These are phyloP conservation scores for Choloepus hoffmanni DNA, from an alignment of 2,113 vertebrate genomes.

Conservation along the genomic window DNA sequence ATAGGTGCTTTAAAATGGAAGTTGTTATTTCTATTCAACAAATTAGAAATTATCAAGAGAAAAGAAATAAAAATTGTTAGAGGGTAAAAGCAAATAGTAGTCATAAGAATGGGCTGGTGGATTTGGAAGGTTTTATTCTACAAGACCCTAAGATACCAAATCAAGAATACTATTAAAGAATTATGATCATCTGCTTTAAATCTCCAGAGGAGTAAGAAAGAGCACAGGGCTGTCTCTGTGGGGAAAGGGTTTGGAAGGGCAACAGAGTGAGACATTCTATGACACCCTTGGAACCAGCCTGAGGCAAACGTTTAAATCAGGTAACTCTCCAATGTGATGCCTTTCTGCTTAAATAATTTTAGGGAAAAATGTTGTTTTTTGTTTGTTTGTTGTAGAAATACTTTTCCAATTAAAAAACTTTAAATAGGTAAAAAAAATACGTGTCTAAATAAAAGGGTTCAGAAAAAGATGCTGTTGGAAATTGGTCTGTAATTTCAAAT, in stretches of 20 bases:
- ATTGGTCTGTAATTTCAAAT: slow-evolving; percentile 38
- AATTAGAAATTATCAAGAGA: background rate
- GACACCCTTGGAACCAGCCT: background rate
- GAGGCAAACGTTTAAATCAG: slow-evolving; percentile 52
- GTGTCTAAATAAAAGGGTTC: background rate
- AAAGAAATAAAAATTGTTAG: background rate
- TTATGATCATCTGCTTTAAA: slow-evolving; percentile 62
- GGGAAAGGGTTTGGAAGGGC: background rate
- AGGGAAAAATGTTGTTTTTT: background rate
- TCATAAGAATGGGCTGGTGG: background rate
- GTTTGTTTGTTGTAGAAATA: background rate
- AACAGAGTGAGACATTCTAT: slow-evolving; percentile 6
- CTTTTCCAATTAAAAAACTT: slow-evolving; percentile 5
- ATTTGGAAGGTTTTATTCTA: slow-evolving; percentile 26
- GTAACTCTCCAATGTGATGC: background rate
- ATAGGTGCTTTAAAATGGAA: background rate
- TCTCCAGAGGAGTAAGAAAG: slow-evolving; percentile 43
- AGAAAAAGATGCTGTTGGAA: background rate
- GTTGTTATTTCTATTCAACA: background rate
- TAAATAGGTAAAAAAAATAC: slow-evolving; percentile 2
- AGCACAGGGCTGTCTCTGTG: background rate
- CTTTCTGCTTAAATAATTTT: background rate
- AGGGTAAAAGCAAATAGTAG: background rate
- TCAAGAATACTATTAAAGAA: slow-evolving; percentile 40
- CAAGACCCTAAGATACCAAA: background rate